Evolutionary conservation across 2,797 vertebrate genomes (phyloP), one percentile per base, ranked within the genome.

Genomic region (Lithobates sylvaticus): DNA sequence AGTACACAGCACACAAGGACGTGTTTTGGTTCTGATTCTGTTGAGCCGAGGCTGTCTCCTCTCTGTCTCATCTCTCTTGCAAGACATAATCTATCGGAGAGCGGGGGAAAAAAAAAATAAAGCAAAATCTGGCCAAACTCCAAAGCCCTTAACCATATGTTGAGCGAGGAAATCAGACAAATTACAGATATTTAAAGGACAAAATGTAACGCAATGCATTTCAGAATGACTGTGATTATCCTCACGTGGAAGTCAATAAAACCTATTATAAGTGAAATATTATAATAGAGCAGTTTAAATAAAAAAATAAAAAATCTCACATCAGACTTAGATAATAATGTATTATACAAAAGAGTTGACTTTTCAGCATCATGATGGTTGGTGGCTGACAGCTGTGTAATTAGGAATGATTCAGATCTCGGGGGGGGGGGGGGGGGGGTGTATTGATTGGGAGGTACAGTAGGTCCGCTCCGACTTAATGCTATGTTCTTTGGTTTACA

Each of bases 71-170:
- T 36, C 34, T 36, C 34, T 36, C 34, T 36, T 36, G n/a, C 29
- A 76, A 42, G 79, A 50, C 72, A 68, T 68, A 27, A 54, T 16
- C 36, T 76, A 75, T 78, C 47, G 68, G 61, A 86, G 70, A 34
- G 1, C 50, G 4, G 5, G 27, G 13, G 16, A 18, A 21, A 23
- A 42, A 18, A 77, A 36, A 76, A 80, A 58, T 6, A 10, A 27
- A 78, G 26, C 3, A 39, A 29, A 64, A 73, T 18, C 79, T 86
- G 79, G 74, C 65, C 27, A 9, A 0, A 16, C 10, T 71, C 85
- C 85, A 83, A 77, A 76, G 32, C 67, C 67, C 73, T 83, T 77
- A 77, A 64, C 74, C 85, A 76, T 86, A 82, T 86, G 79, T 67
- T 86, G 79, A 47, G 67, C 71, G 13, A 69, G 68, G 7, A 83